phyloP scores from a whole-genome alignment of 2,113 vertebrate species.

The Neotoma lepida region DNA sequence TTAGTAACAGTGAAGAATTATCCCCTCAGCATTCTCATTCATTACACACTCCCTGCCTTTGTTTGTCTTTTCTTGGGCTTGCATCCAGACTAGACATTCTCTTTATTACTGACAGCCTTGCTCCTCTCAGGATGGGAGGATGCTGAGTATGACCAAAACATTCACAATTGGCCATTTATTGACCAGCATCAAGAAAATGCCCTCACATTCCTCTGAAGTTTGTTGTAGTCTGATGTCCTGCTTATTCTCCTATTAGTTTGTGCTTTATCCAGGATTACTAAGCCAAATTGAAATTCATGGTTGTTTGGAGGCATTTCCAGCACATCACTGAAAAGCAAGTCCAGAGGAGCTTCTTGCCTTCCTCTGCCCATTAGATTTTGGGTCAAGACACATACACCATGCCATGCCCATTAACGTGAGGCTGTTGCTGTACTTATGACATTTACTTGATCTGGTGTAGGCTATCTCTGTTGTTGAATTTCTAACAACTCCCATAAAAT shows the following conservation, averaged over 20 bases:
- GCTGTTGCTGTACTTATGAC: constrained; percentile 57
- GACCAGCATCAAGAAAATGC: constrained; percentile 21
- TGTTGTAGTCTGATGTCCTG: constrained; percentile 45
- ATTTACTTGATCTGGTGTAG: neutral
- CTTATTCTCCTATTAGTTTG: constrained; percentile 63
- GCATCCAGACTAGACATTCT: neutral
- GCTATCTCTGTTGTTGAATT: constrained; percentile 47
- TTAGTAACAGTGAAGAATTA: neutral
- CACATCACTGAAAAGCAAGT: constrained; percentile 58
- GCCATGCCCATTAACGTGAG: neutral
- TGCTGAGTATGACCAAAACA: neutral
- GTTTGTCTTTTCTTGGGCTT: neutral
- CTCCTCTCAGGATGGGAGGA: neutral
- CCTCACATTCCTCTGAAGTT: neutral
- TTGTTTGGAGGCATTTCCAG: constrained; percentile 69
- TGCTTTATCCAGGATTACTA: constrained; percentile 56
- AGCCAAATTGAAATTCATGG: constrained; percentile 70
- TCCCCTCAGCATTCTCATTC: neutral
- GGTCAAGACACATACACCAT: neutral
- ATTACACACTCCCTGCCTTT: neutral
- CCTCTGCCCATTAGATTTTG: constrained; percentile 41
- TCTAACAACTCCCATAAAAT: constrained; percentile 33
- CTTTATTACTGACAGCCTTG: neutral
- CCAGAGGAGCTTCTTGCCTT: neutral
- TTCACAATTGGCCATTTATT: neutral